Conservation (phyloP, 92 coral and sea anemone species). For the Scolanthus callimorphus region DNA sequence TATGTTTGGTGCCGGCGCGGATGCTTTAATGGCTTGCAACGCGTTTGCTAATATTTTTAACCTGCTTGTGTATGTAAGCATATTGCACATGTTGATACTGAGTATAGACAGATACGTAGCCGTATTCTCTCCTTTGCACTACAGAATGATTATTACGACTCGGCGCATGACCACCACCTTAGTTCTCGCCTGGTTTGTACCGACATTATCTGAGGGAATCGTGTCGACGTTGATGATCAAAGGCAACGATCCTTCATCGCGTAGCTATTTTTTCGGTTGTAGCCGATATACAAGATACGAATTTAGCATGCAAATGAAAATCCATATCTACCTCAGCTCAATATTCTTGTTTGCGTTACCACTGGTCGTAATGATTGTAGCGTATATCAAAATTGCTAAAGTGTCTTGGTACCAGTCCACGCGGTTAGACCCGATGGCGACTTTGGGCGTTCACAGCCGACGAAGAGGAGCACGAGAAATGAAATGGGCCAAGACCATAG, state of each 20-base stretch:
- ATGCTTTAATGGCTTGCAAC: constrained; percentile 6
- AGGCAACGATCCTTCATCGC: not conserved
- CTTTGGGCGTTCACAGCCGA: constrained; percentile 13
- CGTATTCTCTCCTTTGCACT: constrained; percentile 54
- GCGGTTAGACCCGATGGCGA: constrained; percentile 34
- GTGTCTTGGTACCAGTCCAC: constrained; percentile 73
- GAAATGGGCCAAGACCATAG: constrained; percentile 69
- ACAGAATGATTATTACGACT: constrained; percentile 33
- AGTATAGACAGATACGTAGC: constrained; percentile 64
- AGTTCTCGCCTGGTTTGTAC: constrained; percentile 29
- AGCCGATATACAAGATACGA: constrained; percentile 10
- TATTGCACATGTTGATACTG: constrained; percentile 43
- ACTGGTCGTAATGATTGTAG: constrained; percentile 41
- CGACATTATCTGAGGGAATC: constrained; percentile 14
- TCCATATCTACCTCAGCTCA: constrained; percentile 23
- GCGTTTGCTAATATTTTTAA: constrained; percentile 30
- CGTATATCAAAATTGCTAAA: constrained; percentile 43
- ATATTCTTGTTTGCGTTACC: constrained; percentile 40
- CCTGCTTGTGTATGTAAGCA: constrained; percentile 39
- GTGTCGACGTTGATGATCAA: constrained; percentile 6
- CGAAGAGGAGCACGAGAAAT: constrained; percentile 44
- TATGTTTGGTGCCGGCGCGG: constrained; percentile 3
- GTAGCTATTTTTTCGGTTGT: constrained; percentile 33
- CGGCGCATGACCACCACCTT: constrained; percentile 19
- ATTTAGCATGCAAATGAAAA: not conserved